Base-by-base conservation (phyloP, 2,113 vertebrate species). In the Macaca fascicularis region DNA sequence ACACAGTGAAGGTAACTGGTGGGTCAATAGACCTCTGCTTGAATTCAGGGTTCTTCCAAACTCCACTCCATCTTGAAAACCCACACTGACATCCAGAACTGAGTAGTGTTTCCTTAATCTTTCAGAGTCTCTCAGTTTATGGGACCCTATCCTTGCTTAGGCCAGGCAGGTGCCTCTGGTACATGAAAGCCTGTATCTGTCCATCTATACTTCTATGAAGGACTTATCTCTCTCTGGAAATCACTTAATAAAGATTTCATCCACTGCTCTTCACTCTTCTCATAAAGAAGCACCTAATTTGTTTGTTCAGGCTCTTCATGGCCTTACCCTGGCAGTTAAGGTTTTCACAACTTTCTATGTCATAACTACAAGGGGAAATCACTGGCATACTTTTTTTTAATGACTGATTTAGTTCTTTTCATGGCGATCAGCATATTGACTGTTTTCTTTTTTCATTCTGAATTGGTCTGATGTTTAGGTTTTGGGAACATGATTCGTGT, bases 1-100 rank as follows among this genome's bases (percentile, higher is more conserved):
- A 57, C 4, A 0, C 1, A 11, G 16, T 17, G 30, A 6, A 67
- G 16, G 38, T 22, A 35, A 25, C 27, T 14, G 0, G 1, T 32
- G 6, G 25, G 57, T 32, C 17, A 7, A 0, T 3, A 3, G 3
- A 2, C 6, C 35, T 64, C 43, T 25, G 22, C n/a, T 9, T 67
- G n/a, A 38, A 32, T 8, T 38, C 35, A 19, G 43, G 35, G 55
- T 2, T 38, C 25, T 50, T 70, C 59, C 59, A 27, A 35, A 69
- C 5, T 5, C 20, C 6, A 12, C 23, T 48, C 40, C 7, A 8
- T 25, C 35, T 23, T 13, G 8, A 38, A 38, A 0, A 4, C 67
- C 45, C 67, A 38, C 1, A 0, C 12, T 17, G 27, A 43, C 40
- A 22, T 32, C 61, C 20, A 43, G 70, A 40, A n/a, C 52, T 57